These are phyloP conservation scores for Caloenas nicobarica DNA, from an alignment of 2,113 vertebrate species.

Conservation along the genomic window DNA sequence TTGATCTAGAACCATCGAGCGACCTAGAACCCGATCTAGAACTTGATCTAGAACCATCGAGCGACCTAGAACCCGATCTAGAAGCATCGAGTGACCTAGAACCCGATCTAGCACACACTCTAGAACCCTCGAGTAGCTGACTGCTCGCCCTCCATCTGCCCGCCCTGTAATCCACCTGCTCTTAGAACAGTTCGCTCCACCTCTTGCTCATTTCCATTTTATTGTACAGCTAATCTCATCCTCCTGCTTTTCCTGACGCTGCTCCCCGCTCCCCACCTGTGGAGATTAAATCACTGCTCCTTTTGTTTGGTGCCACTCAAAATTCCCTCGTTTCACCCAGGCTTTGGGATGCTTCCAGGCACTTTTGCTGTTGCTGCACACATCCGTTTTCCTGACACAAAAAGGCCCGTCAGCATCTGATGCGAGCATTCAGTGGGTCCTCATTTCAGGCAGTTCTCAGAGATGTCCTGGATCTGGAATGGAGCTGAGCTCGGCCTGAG, in stretches of 20 bases:
- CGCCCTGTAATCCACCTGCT: slow-evolving; percentile 39
- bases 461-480: neutral
- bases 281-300: slow-evolving; percentile 57
- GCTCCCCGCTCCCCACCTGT: slow-evolving; percentile 44
- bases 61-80: too few species aligned
- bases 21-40: too few species aligned
- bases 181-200: slow-evolving; percentile 40
- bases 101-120: too few species aligned
- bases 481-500: neutral
- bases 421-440: neutral
- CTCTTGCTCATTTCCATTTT: slow-evolving; percentile 64
- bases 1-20: too few species aligned
- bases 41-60: too few species aligned
- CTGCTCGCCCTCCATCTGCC: slow-evolving; percentile 33
- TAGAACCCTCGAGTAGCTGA: too few species aligned
- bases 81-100: too few species aligned
- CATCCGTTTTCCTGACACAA: slow-evolving; percentile 48
- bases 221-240: slow-evolving; percentile 64
- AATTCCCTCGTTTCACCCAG: slow-evolving; percentile 57
- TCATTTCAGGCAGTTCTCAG: neutral
- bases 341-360: slow-evolving; percentile 51
- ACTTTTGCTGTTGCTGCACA: slow-evolving; percentile 46
- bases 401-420: slow-evolving; percentile 42
- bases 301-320: slow-evolving; percentile 46
- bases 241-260: slow-evolving; percentile 54